Evolutionary conservation across 2,888 invertebrate species (phyloP), one percentile per base, ranked within the genome.

Genomic region (Lycia hirtaria): DNA sequence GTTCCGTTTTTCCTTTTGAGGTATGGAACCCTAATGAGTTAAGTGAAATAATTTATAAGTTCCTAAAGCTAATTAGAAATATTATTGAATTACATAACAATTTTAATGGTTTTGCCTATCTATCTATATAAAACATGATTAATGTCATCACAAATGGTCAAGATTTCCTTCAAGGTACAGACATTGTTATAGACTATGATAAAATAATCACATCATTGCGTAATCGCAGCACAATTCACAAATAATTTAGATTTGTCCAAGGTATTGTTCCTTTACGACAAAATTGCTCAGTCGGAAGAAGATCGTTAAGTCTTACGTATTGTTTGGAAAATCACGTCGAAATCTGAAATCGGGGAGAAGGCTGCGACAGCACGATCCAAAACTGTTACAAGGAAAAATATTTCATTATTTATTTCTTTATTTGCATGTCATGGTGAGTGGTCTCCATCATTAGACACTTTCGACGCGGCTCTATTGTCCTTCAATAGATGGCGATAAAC

Each of bases 391-490:
- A 57, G 49, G 56, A 54, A 50, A 57, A 53, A 51, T 26, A 33
- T 50, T 41, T 30, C n/a, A n/a, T n/a, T n/a, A n/a, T n/a, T 45
- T 38, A 35, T 54, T 60, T 53, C 48, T 63, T 56, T 68, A 74
- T 75, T 73, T 73, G 72, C 72, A 67, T 73, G 72, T 75, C 70
- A 71, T 59, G 70, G 62, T 67, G 54, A 50, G 54, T 57, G 12
- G 38, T 3, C 63, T 56, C 67, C 58, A 53, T 73, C 69, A 81
- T 79, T 79, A 78, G 72, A 68, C 66, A 78, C 81, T 85, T 82
- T 78, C 73, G 72, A 76, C 75, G 78, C 81, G 80, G 84, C 80
- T 78, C 88, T 85, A 88, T 91, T 91, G 91, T 90, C 85, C 84
- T 81, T 73, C 80, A 68, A 80, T 85, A 76, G 79, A 80, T 80